phyloP scores from a whole-genome alignment of 2,113 vertebrate species.

The Nothoprocta pentlandii region DNA sequence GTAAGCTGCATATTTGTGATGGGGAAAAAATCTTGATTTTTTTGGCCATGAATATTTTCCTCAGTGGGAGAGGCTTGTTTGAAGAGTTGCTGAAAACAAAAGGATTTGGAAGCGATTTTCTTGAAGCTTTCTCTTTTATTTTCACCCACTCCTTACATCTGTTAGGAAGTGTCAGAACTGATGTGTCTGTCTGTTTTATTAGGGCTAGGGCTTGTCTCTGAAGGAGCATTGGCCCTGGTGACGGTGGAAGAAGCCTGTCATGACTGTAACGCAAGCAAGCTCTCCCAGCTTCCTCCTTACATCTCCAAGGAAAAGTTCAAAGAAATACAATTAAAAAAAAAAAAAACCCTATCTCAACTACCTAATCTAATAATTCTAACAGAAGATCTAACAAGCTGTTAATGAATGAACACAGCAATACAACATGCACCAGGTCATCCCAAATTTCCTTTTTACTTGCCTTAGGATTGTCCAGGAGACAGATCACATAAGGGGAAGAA shows the following conservation, averaged over 20 bases:
- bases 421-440: accelerated
- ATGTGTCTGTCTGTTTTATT: not conserved
- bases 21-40: not conserved
- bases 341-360: not conserved
- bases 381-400: not conserved
- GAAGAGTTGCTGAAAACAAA: not conserved
- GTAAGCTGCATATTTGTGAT: not conserved
- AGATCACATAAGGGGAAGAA: not conserved
- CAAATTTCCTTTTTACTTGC: not conserved
- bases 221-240: not conserved
- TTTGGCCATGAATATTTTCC: not conserved
- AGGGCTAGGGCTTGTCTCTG: not conserved
- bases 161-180: not conserved
- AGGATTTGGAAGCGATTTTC: not conserved
- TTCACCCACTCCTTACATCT: not conserved
- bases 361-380: not conserved
- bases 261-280: not conserved
- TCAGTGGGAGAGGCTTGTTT: not conserved
- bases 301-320: not conserved
- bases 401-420: accelerated
- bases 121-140: not conserved
- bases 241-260: not conserved
- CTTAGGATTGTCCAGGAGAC: not conserved
- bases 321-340: not conserved
- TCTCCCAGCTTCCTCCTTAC: not conserved